Percentiles rank a stretch among this genome's conserved stretches.
phyloP scores from a whole-genome alignment of 2,888 invertebrate genomes.

The Cataglyphis rosenhaueri region DNA sequence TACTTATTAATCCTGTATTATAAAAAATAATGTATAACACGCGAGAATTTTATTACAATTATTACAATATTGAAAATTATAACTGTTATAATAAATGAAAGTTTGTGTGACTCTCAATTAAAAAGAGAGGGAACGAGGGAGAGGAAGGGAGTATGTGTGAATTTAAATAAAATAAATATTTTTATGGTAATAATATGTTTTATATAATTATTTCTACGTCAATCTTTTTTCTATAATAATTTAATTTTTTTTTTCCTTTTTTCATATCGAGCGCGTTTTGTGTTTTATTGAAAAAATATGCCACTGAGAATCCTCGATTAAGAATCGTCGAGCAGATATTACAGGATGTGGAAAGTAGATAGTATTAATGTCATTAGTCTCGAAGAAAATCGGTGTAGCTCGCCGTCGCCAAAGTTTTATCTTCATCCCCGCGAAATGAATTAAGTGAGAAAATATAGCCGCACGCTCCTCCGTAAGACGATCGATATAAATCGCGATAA shows the following conservation, averaged over 20 bases:
- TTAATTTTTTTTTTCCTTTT: neutral
- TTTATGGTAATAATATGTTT: neutral
- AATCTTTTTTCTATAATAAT: neutral
- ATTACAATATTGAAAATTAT: slow-evolving; percentile 1
- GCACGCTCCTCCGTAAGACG: slow-evolving; percentile 15
- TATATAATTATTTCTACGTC: neutral
- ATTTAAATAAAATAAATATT: neutral
- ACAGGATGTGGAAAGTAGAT: slow-evolving; percentile 21
- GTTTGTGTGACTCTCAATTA: neutral
- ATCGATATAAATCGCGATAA: slow-evolving; percentile 52
- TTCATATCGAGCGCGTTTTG: neutral
- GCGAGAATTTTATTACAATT: neutral
- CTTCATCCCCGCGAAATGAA: slow-evolving; percentile 49
- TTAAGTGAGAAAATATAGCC: slow-evolving; percentile 52
- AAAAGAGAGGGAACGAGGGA: neutral
- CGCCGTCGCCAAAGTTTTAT: slow-evolving; percentile 43
- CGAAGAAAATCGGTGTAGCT: slow-evolving; percentile 36
- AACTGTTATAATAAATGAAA: neutral
- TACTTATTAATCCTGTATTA: neutral
- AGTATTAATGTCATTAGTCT: slow-evolving; percentile 54
- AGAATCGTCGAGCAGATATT: slow-evolving; percentile 49
- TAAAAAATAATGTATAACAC: neutral
- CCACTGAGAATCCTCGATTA: neutral
- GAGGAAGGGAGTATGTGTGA: neutral
- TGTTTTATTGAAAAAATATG: neutral